Percentiles rank a stretch among this genome's conserved stretches.
Evolutionary conservation across 2,888 invertebrate genomes (phyloP).

Genomic region (Agrotis segetum): DNA sequence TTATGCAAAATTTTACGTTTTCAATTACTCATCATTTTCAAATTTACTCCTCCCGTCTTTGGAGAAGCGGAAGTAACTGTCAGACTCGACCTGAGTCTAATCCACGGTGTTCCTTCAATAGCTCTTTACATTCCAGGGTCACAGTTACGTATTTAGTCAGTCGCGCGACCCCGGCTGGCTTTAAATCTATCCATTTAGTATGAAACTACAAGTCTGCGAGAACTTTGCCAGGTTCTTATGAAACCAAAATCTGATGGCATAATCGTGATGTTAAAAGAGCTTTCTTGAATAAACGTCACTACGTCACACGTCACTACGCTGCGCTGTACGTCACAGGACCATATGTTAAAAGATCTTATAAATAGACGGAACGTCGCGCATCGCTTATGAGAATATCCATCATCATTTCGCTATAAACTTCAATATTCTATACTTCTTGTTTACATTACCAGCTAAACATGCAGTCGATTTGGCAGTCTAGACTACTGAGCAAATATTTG

Average conservation of each 20-base stretch:
- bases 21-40: too few relatives aligned
- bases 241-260: background rate
- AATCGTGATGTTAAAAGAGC: background rate
- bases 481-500: constrained; percentile 33
- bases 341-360: constrained; percentile 10
- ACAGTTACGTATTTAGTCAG: too few relatives aligned
- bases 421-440: constrained; percentile 37
- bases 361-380: constrained; percentile 11
- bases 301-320: background rate
- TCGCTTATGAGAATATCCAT: constrained; percentile 12
- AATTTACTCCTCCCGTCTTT: too few relatives aligned
- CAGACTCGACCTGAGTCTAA: too few relatives aligned
- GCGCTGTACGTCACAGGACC: background rate
- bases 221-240: background rate
- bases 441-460: constrained; percentile 23
- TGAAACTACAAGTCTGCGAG: background rate
- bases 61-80: too few relatives aligned
- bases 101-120: too few relatives aligned
- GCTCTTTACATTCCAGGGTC: too few relatives aligned
- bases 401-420: constrained; percentile 10
- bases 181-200: too few relatives aligned
- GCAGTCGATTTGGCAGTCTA: constrained; percentile 56
- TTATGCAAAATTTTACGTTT: too few relatives aligned
- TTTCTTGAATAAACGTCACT: background rate
- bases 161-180: too few relatives aligned